Conservation (phyloP, 1,140 invertebrate species). For the Nasonia giraulti region DNA sequence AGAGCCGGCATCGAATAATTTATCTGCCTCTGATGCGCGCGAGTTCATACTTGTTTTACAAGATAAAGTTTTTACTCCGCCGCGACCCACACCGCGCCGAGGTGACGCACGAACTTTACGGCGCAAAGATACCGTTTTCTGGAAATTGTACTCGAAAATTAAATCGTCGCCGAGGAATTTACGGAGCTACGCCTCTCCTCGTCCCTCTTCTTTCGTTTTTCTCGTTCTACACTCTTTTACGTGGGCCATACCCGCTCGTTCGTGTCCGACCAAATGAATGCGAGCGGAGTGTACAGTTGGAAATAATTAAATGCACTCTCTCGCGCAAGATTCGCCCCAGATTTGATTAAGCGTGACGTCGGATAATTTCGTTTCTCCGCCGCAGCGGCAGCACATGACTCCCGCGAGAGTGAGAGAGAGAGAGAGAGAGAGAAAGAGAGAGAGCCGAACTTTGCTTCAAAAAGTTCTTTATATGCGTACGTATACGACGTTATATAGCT, state of each 20-base stretch:
- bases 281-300: no score
- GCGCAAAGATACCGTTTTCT: not conserved
- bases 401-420: no score
- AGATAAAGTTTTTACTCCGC: constrained; percentile 38
- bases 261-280: no score
- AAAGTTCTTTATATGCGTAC: constrained; percentile 9
- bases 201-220: no score
- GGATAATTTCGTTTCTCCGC: not conserved
- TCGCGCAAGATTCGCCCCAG: no score
- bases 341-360: not conserved
- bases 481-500: not conserved
- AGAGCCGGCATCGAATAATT: constrained; percentile 40
- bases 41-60: constrained; percentile 33
- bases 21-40: constrained; percentile 22
- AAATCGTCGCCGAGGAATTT: not conserved
- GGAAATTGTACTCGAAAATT: constrained; percentile 31
- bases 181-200: no score
- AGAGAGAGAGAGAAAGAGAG: no score
- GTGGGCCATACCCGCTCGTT: no score
- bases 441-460: not conserved
- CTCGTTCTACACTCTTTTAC: no score
- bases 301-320: no score
- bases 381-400: not conserved
- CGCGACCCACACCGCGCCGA: no score
- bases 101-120: no score